Base-by-base conservation (phyloP, 2,113 vertebrate genomes). In the Amazona vittata region DNA sequence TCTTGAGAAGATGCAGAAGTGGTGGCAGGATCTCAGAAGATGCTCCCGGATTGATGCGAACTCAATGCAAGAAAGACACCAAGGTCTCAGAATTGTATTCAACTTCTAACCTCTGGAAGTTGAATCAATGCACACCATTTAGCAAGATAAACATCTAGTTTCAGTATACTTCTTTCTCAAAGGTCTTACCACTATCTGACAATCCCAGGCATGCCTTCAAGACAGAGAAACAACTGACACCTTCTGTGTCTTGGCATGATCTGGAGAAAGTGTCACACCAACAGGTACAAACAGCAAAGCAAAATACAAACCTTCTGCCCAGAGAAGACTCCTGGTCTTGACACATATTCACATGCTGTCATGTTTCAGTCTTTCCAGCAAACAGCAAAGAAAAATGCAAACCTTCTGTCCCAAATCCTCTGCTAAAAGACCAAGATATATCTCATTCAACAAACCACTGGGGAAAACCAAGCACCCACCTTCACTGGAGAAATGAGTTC, bases 221-320 rank as follows among this genome's bases (percentile, higher is more conserved):
- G 49, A 43, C 31, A 74, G 15, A 50, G 11, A 57, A 77, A 64
- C 11, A 63, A 35, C 37, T 7, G 33, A 44, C 21, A 44, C 26
- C 13, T 88, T 19, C 33, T 0, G 0, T 20, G 46, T 31, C 25
- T 28, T 47, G 20, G 11, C 64, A 46, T 2, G 10, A 25, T 29
- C 67, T 17, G 39, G 15, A 46, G 8, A 53, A 82, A 70, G 41
- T 21, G 29, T n/a, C 41, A 31, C 47, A 81, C 21, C 18, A 10
- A 35, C 4, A 3, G 46, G 21, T 6, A 6, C 37, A 57, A 65
- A 70, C 25, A 50, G 11, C 50, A 59, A 64, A 60, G 37, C 74
- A 49, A 64, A 91, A 70, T 3, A 14, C 55, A 55, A 50, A 59
- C 33, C 55, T n/a, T 15, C 55, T 59, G 55, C 33, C 12, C 55